Evolutionary conservation across 2,797 vertebrate genomes (phyloP).

Genomic region (Arctocebus calabarensis): DNA sequence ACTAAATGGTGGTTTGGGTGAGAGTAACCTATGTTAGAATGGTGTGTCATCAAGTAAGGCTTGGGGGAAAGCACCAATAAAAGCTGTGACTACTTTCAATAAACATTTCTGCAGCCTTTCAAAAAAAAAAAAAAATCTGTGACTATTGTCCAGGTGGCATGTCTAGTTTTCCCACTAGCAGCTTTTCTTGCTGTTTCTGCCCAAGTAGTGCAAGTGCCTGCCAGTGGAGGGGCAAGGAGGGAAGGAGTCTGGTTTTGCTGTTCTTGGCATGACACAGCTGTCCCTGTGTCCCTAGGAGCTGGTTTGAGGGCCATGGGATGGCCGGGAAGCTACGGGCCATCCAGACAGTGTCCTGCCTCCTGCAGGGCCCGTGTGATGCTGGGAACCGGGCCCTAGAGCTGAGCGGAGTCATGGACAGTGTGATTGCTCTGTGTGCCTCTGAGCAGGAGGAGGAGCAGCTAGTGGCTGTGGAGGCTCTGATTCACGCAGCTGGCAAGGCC

Average conservation of each 20-base stretch:
- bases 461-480: conserved; percentile 96
- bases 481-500: conserved; percentile 97
- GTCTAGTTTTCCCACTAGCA: background rate
- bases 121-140: no score
- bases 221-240: background rate
- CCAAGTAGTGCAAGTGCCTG: background rate
- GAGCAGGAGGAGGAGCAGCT: conserved; percentile 94
- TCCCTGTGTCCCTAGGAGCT: conserved; percentile 88
- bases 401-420: conserved; percentile 95
- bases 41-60: background rate
- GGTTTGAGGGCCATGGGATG: conserved; percentile 90
- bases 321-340: conserved; percentile 94
- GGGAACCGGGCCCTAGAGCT: conserved; percentile 96
- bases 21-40: background rate
- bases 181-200: background rate
- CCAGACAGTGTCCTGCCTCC: conserved; percentile 95
- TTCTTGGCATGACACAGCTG: background rate
- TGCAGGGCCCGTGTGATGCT: conserved; percentile 96
- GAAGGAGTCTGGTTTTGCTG: background rate
- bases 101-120: no score
- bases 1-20: fast-evolving
- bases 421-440: conserved; percentile 95
- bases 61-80: fast-evolving
- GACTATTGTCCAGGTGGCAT: fast-evolving
- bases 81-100: fast-evolving